These are phyloP conservation scores for Athalia cordata DNA, from an alignment of 2,888 invertebrate species.

Conservation along the genomic window DNA sequence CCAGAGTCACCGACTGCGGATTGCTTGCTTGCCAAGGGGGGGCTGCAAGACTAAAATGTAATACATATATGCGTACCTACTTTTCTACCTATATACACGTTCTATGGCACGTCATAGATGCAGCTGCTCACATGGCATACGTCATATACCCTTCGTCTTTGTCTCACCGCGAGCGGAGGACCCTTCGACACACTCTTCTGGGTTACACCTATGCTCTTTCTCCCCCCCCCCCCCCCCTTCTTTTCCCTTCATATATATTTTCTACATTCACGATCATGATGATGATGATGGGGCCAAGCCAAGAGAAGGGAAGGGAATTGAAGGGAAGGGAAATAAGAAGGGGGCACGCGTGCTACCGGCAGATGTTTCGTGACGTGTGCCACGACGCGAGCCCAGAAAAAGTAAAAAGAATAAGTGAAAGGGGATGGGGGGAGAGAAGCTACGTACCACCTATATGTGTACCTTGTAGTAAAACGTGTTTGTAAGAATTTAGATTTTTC, in stretches of 20 bases:
- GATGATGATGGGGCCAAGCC: background rate
- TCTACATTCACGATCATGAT: background rate
- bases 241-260: constrained; percentile 6
- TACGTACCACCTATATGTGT: constrained; percentile 4
- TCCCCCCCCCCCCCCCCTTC: background rate
- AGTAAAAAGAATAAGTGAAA: background rate
- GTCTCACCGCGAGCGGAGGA: constrained; percentile 67
- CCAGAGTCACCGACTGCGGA: background rate
- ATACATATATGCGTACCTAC: no score
- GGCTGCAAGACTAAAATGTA: no score
- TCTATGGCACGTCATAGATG: constrained; percentile 64
- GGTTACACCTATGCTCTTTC: background rate
- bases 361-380: constrained; percentile 72
- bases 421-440: constrained; percentile 5
- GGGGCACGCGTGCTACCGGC: constrained; percentile 55
- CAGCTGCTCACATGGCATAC: constrained; percentile 72
- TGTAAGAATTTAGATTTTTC: no score
- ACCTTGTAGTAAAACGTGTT: background rate
- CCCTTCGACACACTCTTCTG: constrained; percentile 59
- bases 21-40: background rate
- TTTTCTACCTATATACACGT: background rate
- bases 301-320: background rate
- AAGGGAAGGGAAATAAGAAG: background rate
- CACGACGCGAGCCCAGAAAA: constrained; percentile 40
- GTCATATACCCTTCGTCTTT: constrained; percentile 70